A percentile compares a stretch with the other conserved stretches of the same genome.
Evolutionary conservation across 1,140 invertebrate genomes (phyloP).

Genomic region (Ctenoplectra terminalis): DNA sequence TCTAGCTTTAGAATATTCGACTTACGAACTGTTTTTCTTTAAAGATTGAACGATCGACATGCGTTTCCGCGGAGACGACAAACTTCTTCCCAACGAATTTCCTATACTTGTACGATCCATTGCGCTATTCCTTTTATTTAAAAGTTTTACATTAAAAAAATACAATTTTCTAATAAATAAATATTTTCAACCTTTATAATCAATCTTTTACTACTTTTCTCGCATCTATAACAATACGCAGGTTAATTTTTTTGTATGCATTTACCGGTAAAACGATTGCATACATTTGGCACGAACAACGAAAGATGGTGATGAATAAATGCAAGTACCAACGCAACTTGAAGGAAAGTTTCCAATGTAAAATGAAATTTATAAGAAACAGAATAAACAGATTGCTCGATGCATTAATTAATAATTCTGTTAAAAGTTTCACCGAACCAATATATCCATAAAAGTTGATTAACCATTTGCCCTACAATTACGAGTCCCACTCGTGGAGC

Average conservation of each 20-base stretch:
- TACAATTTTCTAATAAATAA: background rate
- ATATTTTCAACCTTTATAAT: background rate
- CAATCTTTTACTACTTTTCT: background rate
- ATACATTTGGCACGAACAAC: constrained; percentile 27
- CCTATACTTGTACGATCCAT: constrained; percentile 74
- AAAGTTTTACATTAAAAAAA: background rate
- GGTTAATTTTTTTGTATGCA: background rate
- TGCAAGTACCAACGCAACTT: background rate
- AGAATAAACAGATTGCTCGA: background rate
- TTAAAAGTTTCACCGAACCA: no score
- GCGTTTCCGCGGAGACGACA: constrained; percentile 75
- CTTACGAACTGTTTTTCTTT: constrained; percentile 79
- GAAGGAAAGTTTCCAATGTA: background rate
- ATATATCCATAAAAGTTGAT: no score
- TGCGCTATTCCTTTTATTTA: background rate
- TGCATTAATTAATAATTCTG: no score
- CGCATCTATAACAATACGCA: background rate
- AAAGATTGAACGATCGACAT: constrained; percentile 79
- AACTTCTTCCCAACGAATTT: constrained; percentile 57
- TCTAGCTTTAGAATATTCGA: constrained; percentile 15
- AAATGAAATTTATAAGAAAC: background rate
- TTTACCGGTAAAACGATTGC: constrained; percentile 13
- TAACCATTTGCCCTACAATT: no score
- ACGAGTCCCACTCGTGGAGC: no score
- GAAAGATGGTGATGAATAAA: background rate